Base-by-base conservation (phyloP, 2,113 vertebrate species). In the Caretta caretta region DNA sequence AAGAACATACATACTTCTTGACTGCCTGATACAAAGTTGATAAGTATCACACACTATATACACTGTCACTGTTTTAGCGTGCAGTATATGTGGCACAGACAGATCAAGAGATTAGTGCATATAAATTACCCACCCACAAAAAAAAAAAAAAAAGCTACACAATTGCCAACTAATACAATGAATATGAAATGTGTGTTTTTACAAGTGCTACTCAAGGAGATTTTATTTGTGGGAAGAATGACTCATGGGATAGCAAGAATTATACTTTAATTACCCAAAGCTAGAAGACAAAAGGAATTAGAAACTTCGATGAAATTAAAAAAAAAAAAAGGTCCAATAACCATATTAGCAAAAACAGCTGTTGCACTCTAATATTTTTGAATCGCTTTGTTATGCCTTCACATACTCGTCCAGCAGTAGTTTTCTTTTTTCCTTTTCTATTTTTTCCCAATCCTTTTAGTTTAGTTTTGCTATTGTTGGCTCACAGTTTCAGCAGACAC, bases 271-370 rank as follows among this genome's bases (percentile, higher is more conserved):
- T 92, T 49, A 7, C 84, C 93, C 89, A 72, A 72, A 96, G 93
- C 22, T 24, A 96, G 96, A 92, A 97, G 94, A 98, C 96, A 98
- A 98, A 98, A 87, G 72, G 80, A 96, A 89, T 88, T 81, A 94
- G 92, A 96, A 89, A 65, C 65, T 48, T 83, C 56, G 92, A 78
- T 24, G 90, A 92, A 84, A 91, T 78, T 96, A 90, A 85, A 4
- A 4, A 90, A 97, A 29, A 57, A 11, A 29, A 54, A 54, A 92
- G 75, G 89, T 91, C 24, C 35, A 94, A 91, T 72, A 50, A 93
- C 83, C 72, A 27, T 48, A 95, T 96, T 92, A 97, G 89, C 84
- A 96, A 90, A 94, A 93, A 46, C 96, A 98, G 97, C 96, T 97
- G 96, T 65, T 95, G 88, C 75, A 88, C 84, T 96, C 88, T 16